phyloP scores from a whole-genome alignment of 1,140 invertebrate species.

The Dendroctonus ponderosae region DNA sequence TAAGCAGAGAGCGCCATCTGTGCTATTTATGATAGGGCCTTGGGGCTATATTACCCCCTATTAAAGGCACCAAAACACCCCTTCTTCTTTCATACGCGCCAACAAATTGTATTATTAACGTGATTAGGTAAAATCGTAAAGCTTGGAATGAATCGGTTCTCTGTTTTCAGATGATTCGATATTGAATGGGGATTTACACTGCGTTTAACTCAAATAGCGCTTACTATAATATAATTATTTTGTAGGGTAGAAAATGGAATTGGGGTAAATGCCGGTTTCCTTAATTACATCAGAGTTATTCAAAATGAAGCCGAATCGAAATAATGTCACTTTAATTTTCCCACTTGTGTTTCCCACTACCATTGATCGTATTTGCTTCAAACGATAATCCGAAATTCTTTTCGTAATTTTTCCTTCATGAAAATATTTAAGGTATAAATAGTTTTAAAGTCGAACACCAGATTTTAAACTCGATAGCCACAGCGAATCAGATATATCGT shows the following conservation, averaged over 20 bases:
- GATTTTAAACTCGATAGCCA: too few relatives aligned
- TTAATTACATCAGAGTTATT: slow-evolving; percentile 4
- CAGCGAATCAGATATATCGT: too few relatives aligned
- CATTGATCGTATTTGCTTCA: too few relatives aligned
- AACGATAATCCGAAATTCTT: too few relatives aligned
- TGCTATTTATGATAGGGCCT: slow-evolving; percentile 23
- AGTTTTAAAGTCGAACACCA: too few relatives aligned
- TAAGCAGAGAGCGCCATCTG: slow-evolving; percentile 24
- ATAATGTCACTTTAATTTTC: too few relatives aligned
- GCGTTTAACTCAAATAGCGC: slow-evolving; percentile 23
- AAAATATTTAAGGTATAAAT: too few relatives aligned
- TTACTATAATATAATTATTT: slow-evolving; percentile 17
- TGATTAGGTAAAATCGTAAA: slow-evolving; percentile 28
- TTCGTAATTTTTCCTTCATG: too few relatives aligned
- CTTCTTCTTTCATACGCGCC: slow-evolving; percentile 17
- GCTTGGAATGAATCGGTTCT: slow-evolving; percentile 15
- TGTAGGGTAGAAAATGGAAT: slow-evolving; percentile 18
- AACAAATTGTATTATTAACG: slow-evolving; percentile 30
- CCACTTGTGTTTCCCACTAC: too few relatives aligned
- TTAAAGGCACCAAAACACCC: slow-evolving; percentile 12
- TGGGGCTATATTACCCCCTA: slow-evolving; percentile 23
- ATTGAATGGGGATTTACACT: slow-evolving; percentile 28
- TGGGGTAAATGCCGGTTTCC: slow-evolving; percentile 13
- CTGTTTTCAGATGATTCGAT: slow-evolving; percentile 22
- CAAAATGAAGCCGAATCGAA: too few relatives aligned